phyloP scores from a whole-genome alignment of 2,113 vertebrate species.

The Perca fluviatilis region DNA sequence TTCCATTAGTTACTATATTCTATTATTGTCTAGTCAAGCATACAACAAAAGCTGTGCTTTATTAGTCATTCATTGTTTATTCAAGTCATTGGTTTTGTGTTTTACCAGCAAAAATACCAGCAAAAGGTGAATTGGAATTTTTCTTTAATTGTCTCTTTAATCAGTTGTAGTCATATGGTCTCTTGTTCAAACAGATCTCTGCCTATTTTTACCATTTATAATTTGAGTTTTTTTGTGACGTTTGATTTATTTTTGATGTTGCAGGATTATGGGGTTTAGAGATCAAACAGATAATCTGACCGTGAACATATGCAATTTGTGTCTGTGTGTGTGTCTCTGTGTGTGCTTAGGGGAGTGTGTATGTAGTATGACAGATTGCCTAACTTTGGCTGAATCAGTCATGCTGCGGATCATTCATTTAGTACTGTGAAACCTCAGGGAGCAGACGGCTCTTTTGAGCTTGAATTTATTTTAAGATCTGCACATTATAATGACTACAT shows the following conservation, averaged over 20 bases:
- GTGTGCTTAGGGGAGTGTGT: conserved; percentile 41
- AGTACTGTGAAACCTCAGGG: conserved; percentile 31
- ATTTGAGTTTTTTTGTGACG: conserved; percentile 27
- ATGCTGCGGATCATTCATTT: conserved; percentile 51
- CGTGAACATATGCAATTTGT: conserved; percentile 77
- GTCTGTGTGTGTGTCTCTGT: conserved; percentile 18
- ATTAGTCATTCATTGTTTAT: neutral
- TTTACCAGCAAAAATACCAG: neutral
- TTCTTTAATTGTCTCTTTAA: neutral
- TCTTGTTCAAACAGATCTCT: neutral
- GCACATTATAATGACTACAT: too few relatives aligned
- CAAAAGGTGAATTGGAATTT: conserved; percentile 2
- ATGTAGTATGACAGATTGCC: conserved; percentile 47
- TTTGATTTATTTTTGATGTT: conserved; percentile 71
- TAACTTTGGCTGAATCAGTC: conserved; percentile 52
- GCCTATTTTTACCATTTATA: conserved; percentile 1
- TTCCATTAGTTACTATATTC: neutral
- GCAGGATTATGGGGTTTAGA: conserved; percentile 75
- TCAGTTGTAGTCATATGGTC: neutral
- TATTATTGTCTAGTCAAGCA: neutral
- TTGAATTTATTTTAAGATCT: neutral
- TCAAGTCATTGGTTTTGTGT: neutral
- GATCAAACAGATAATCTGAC: conserved; percentile 78
- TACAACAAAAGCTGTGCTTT: neutral
- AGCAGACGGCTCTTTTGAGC: conserved; percentile 15